These are phyloP conservation scores for Natrix natrix DNA, from an alignment of 2,797 vertebrate genomes.

Conservation along the genomic window DNA sequence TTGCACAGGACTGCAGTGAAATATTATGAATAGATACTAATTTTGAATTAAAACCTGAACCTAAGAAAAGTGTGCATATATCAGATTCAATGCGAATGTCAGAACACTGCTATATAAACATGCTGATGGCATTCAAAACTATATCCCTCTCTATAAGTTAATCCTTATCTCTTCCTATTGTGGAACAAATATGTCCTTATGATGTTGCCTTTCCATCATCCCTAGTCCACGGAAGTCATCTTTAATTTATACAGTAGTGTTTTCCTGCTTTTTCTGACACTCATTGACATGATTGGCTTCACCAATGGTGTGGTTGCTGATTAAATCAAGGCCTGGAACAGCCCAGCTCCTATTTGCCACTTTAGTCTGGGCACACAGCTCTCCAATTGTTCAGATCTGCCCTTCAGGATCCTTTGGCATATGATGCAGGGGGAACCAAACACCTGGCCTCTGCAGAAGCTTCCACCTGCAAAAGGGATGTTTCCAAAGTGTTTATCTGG, in stretches of 20 bases:
- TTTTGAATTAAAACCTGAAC: neutral
- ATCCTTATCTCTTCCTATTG: neutral
- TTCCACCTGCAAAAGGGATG: neutral
- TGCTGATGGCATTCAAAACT: neutral
- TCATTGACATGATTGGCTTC: neutral
- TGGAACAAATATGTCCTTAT: neutral
- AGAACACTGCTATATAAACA: neutral
- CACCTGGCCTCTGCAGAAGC: neutral
- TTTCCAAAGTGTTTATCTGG: neutral
- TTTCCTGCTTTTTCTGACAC: neutral
- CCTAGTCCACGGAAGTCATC: neutral
- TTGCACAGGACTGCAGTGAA: neutral
- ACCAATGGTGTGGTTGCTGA: neutral
- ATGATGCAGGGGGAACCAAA: neutral
- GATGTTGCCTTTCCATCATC: neutral
- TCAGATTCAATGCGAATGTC: neutral
- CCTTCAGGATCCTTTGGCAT: neutral
- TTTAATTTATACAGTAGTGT: neutral
- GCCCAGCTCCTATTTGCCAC: neutral
- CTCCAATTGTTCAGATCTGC: neutral
- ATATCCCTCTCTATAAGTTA: neutral
- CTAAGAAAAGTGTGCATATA: neutral
- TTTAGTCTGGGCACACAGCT: neutral
- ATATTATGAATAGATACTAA: neutral
- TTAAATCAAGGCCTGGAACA: neutral